Evolutionary conservation across 2,888 invertebrate species (phyloP).

Genomic region (Lepas anatifera): DNA sequence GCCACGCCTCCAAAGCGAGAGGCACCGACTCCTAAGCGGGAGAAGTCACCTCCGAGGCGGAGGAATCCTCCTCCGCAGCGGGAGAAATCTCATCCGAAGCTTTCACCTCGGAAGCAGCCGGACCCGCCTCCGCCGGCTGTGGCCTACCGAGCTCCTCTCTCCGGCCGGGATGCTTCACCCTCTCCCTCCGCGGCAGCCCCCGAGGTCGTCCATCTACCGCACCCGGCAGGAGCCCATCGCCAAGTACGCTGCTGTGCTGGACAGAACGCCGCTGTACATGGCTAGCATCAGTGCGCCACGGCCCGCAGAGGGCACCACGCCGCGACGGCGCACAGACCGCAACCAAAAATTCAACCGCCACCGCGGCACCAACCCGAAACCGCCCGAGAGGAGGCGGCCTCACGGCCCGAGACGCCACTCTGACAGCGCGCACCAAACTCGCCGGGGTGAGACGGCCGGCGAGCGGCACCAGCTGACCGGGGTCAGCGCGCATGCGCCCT

Average conservation of each 20-base stretch:
- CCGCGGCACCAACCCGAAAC: no score
- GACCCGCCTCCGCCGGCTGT: slow-evolving; percentile 10
- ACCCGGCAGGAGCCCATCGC: slow-evolving; percentile 13
- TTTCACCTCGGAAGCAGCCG: no score
- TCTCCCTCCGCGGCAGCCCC: slow-evolving; percentile 13
- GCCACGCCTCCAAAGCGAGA: slow-evolving; percentile 17
- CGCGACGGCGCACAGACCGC: slow-evolving; percentile 26
- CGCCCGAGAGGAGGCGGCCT: no score
- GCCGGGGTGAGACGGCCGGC: not conserved
- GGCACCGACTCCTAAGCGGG: slow-evolving; percentile 4
- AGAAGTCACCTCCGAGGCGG: no score
- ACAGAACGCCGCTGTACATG: slow-evolving; percentile 23
- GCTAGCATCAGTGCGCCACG: slow-evolving; percentile 23
- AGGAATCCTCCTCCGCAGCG: no score
- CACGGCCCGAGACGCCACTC: no score
- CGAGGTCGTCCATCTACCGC: slow-evolving; percentile 8
- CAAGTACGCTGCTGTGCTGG: slow-evolving; percentile 22
- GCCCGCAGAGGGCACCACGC: slow-evolving; percentile 26
- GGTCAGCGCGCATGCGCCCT: no score
- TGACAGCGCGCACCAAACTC: slow-evolving; percentile 16
- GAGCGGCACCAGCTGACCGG: no score
- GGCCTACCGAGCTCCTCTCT: slow-evolving; percentile 14
- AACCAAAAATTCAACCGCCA: no score
- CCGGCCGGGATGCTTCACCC: no score
- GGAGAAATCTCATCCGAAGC: no score